Evolutionary conservation across 1,140 invertebrate species (phyloP), one percentile per base, ranked within the genome.

Genomic region (Drosophila pandora): DNA sequence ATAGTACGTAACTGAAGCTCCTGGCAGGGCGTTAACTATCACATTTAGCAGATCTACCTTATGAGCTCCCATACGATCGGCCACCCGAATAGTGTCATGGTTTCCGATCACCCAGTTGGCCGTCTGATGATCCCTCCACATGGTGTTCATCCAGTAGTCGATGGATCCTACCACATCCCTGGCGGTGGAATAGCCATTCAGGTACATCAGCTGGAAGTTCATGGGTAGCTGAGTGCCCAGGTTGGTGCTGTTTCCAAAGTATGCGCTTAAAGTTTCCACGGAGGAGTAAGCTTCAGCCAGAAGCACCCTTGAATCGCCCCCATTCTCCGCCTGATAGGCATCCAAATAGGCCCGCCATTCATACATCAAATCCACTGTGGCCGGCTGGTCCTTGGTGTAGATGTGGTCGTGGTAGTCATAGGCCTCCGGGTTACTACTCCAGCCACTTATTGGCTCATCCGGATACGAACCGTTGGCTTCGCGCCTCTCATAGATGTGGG

Each of bases 1-100:
- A 91, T 96, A 95, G 89, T 97, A 97, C 57, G 94, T 94, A 1
- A 97, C 93, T 1, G 94, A 93, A 8, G 95, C 94, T 0, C 96
- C 96, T 10, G 95, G 95, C 21, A 97, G 79, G 0, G 96, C 74
- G 34, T 95, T 90, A 2, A 94, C 93, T 25, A 97, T 91, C 91
- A 95, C 94, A 70, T 95, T 94, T 12, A 96, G 87, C 0, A 93
- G 93, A 85, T 96, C 95, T 0, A 95, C 93, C 52, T 94, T 89
- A 30, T 94, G 92, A 0, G 76, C 65, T 9, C 94, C 94, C 64
- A 95, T 93, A 25, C 95, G 92, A 3, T 92, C 91, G 0, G 94
- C 93, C 3, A 95, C 89, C 37, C 96, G 92, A 1, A 82, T 79
- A 1, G 92, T 93, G 70, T 96, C 95, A 59, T 96, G 94, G 79